Evolutionary conservation across 2,888 invertebrate species (phyloP).

Genomic region (Seira musarum): DNA sequence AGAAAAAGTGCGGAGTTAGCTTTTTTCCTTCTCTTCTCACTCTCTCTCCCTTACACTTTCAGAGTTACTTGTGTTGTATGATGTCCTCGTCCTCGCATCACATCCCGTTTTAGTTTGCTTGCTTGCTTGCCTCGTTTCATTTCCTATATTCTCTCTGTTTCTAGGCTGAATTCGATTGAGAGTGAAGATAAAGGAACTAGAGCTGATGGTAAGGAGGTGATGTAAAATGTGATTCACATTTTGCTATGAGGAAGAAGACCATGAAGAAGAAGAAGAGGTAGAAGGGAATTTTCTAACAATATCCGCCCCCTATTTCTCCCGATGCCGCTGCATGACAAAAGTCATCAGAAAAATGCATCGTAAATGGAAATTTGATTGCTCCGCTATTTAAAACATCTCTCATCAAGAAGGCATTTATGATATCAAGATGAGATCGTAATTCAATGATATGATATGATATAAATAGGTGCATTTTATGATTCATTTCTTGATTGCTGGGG

Average conservation of each 20-base stretch:
- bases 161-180: constrained; percentile 33
- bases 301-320: constrained; percentile 50
- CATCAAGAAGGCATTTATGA: no score
- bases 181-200: constrained; percentile 18
- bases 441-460: no score
- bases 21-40: constrained; percentile 46
- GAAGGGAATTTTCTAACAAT: constrained; percentile 40
- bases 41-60: constrained; percentile 20
- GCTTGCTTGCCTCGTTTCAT: no score
- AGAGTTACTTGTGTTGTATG: no score
- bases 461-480: no score
- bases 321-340: constrained; percentile 37
- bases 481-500: neutral
- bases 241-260: neutral
- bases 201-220: constrained; percentile 21
- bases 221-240: neutral
- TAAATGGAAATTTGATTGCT: constrained; percentile 53
- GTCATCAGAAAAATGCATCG: constrained; percentile 53
- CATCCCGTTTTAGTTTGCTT: neutral
- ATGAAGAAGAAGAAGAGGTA: constrained; percentile 35
- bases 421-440: no score
- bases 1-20: constrained; percentile 56
- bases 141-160: constrained; percentile 26
- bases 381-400: no score
- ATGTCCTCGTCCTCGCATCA: neutral